A percentile compares a stretch with the other conserved stretches of the same genome.
Conservation (phyloP, 2,797 vertebrate genomes). For the Falco peregrinus region DNA sequence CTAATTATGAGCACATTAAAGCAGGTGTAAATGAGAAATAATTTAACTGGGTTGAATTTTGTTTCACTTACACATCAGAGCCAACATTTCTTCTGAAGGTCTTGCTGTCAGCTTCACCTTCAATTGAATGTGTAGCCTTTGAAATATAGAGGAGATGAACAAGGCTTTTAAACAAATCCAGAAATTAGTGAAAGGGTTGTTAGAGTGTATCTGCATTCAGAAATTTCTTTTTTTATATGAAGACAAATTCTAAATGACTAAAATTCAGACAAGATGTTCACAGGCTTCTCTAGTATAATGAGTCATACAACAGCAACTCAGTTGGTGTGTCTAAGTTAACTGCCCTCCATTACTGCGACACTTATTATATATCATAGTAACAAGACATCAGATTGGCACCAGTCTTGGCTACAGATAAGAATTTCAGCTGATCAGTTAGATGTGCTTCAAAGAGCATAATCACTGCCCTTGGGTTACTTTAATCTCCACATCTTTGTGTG, state of each 20-base stretch:
- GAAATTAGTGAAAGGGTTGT: slow-evolving; percentile 8
- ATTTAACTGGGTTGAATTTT: background rate
- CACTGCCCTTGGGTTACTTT: background rate
- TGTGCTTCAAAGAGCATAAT: slow-evolving; percentile 8
- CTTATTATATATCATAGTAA: background rate
- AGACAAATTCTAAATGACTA: background rate
- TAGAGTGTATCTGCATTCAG: background rate
- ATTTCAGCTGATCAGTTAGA: slow-evolving; percentile 6
- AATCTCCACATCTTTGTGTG: background rate
- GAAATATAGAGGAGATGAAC: slow-evolving; percentile 17
- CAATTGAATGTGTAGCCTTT: background rate
- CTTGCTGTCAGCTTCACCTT: slow-evolving; percentile 1
- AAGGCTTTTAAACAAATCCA: slow-evolving; percentile 25
- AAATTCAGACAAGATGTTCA: slow-evolving; percentile 22
- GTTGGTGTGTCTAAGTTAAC: background rate
- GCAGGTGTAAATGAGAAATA: background rate
- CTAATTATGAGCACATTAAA: background rate
- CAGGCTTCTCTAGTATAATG: background rate
- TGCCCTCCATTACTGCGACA: background rate
- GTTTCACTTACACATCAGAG: slow-evolving; percentile 20
- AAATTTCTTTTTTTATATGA: background rate
- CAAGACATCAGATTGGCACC: background rate
- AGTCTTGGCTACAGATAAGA: background rate
- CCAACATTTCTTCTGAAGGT: background rate
- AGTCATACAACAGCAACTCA: background rate